Conservation (phyloP, 2,888 invertebrate species). For the Polylopha cassiicola region DNA sequence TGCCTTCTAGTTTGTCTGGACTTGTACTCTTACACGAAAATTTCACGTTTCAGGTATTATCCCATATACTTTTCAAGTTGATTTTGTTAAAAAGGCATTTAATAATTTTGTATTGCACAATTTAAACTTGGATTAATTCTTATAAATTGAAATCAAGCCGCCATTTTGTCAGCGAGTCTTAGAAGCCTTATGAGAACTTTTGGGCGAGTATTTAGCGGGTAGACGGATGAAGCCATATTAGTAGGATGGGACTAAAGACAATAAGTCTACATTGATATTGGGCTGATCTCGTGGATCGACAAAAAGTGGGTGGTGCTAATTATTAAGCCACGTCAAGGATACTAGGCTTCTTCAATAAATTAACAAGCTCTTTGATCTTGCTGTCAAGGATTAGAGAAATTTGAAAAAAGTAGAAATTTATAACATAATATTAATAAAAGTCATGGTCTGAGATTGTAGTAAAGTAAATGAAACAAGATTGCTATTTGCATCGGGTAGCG, state of each 20-base stretch:
- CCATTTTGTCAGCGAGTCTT: constrained; percentile 60
- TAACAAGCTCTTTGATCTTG: constrained; percentile 1
- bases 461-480: constrained; percentile 22
- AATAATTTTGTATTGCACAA: no score
- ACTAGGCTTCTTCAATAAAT: constrained; percentile 10
- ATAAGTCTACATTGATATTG: constrained; percentile 24
- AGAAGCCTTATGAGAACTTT: constrained; percentile 61
- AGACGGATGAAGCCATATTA: constrained; percentile 54
- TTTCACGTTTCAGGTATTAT: background rate
- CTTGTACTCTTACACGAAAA: background rate
- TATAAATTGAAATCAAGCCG: constrained; percentile 43
- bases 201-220: constrained; percentile 51
- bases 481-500: constrained; percentile 22
- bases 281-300: constrained; percentile 16
- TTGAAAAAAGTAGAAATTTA: background rate
- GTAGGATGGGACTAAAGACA: constrained; percentile 34
- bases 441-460: constrained; percentile 1
- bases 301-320: constrained; percentile 32
- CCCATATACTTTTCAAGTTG: background rate
- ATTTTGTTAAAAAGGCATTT: no score
- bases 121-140: constrained; percentile 33
- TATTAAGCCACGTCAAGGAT: constrained; percentile 38
- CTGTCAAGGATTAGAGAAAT: background rate
- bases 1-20: background rate
- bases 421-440: background rate